A percentile compares a stretch with the other conserved stretches of the same genome.
phyloP scores from a whole-genome alignment of 2,113 vertebrate genomes.

The Malurus melanocephalus region DNA sequence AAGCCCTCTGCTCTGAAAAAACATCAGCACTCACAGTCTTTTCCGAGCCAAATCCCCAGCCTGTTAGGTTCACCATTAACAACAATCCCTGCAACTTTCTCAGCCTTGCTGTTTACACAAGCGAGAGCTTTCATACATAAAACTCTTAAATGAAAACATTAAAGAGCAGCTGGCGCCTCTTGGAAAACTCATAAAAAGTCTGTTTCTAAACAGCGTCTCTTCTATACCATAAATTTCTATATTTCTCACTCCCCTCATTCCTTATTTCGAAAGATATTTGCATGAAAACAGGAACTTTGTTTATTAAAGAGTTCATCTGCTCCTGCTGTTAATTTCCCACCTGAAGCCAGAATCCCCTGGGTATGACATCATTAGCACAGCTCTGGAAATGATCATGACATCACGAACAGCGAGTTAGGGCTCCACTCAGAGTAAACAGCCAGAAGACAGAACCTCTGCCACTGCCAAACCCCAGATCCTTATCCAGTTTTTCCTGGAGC shows the following conservation, averaged over 20 bases:
- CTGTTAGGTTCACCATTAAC: conserved; percentile 23
- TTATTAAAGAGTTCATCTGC: conserved; percentile 55
- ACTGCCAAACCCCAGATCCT: conserved; percentile 29
- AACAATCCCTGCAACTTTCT: conserved; percentile 32
- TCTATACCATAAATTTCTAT: conserved; percentile 53
- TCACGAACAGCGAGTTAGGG: conserved; percentile 17
- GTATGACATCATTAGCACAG: background rate
- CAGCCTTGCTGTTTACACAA: conserved; percentile 60
- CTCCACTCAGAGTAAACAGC: conserved; percentile 19
- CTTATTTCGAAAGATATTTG: conserved; percentile 45
- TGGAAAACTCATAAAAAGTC: conserved; percentile 66
- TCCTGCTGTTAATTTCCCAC: conserved; percentile 49
- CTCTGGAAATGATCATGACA: conserved; percentile 56
- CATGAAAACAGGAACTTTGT: conserved; percentile 57
- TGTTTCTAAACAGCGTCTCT: conserved; percentile 60
- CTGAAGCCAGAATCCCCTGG: conserved; percentile 10
- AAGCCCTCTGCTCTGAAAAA: background rate
- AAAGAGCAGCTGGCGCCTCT: conserved; percentile 68
- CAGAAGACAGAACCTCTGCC: conserved; percentile 13
- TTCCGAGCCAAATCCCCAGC: background rate
- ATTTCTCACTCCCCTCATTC: conserved; percentile 23
- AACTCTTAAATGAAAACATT: conserved; percentile 66
- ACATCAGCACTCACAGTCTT: background rate
- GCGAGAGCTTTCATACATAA: conserved; percentile 57
- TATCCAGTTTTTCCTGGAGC: conserved; percentile 50